Base-by-base conservation (phyloP, 2,888 invertebrate species). In the Macrosoma leucophasiata region DNA sequence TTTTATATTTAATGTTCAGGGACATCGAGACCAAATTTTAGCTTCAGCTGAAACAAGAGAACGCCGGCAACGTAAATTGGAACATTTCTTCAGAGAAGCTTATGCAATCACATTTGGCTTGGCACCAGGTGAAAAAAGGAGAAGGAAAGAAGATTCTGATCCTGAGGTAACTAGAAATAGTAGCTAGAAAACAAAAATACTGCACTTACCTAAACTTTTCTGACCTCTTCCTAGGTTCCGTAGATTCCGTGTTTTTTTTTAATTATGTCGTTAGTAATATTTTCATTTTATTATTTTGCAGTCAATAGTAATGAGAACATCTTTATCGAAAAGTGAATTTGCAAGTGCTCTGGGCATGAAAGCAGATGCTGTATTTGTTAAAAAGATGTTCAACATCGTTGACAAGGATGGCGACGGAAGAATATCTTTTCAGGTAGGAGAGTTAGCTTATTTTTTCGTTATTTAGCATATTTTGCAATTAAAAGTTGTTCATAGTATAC, bases 381-480 rank as follows among this genome's bases (percentile, higher is more conserved):
- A 94, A 57, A 95, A 96, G 75, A 97, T 98, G 97, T 98, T 98
- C 66, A 96, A 97, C 55, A 96, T 97, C 55, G 96, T 97, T 0
- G 97, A 97, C 67, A 96, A 96, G 63, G 96, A 96, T 62, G 89
- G 94, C 38, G 96, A 96, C 69, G 96, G 97, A 2, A 86, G 95
- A 40, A 97, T 98, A 51, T 96, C 95, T 3, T 98, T 98, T 68
- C 94, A 94, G 84, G 94, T 90, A 76, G 3, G 14, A 4, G 4
- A n/a, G 10, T 3, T 25, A 14, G 10, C n/a, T n/a, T n/a, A n/a
- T n/a, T n/a, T n/a, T n/a, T n/a, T n/a, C n/a, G n/a, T n/a, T n/a
- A n/a, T n/a, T n/a, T n/a, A n/a, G n/a, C n/a, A n/a, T n/a, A n/a
- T n/a, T n/a, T n/a, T n/a, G n/a, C n/a, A n/a, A n/a, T n/a, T n/a